These are phyloP conservation scores for Battus philenor DNA, from an alignment of 1,140 invertebrate genomes.

Conservation along the genomic window DNA sequence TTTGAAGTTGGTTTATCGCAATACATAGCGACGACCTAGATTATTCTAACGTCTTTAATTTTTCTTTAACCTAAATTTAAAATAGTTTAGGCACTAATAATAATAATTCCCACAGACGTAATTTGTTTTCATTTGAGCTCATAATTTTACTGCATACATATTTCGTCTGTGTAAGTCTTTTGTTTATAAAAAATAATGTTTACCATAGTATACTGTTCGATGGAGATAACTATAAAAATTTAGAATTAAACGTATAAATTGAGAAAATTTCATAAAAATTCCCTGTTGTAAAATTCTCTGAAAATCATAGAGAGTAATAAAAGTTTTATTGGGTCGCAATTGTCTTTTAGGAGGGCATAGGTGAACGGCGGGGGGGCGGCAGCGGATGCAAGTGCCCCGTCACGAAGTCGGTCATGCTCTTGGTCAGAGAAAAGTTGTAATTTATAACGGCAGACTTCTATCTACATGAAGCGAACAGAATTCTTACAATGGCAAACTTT, in stretches of 20 bases:
- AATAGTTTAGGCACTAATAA: too few species aligned
- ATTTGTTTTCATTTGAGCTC: too few species aligned
- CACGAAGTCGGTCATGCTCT: constrained; percentile 24
- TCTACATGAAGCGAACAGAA: constrained; percentile 22
- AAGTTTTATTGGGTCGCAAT: constrained; percentile 71
- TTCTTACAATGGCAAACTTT: constrained; percentile 24
- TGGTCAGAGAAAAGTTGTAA: constrained; percentile 56
- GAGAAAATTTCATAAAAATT: constrained; percentile 67
- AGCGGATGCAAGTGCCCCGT: constrained; percentile 17
- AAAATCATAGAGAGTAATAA: constrained; percentile 71
- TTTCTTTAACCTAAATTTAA: not conserved
- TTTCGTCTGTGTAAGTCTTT: too few species aligned
- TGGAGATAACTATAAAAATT: constrained; percentile 50
- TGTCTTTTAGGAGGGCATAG: constrained; percentile 57
- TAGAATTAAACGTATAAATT: constrained; percentile 60
- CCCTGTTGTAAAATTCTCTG: constrained; percentile 68
- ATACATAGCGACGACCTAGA: not conserved
- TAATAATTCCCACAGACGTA: too few species aligned
- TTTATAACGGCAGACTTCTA: constrained; percentile 42
- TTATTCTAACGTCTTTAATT: not conserved
- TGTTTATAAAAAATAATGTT: too few species aligned
- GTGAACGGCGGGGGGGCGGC: constrained; percentile 32
- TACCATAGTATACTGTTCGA: constrained; percentile 24
- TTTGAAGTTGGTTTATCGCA: not conserved
- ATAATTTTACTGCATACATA: too few species aligned